Conservation (phyloP, 2,888 invertebrate species). For the Thereva nobilitata region DNA sequence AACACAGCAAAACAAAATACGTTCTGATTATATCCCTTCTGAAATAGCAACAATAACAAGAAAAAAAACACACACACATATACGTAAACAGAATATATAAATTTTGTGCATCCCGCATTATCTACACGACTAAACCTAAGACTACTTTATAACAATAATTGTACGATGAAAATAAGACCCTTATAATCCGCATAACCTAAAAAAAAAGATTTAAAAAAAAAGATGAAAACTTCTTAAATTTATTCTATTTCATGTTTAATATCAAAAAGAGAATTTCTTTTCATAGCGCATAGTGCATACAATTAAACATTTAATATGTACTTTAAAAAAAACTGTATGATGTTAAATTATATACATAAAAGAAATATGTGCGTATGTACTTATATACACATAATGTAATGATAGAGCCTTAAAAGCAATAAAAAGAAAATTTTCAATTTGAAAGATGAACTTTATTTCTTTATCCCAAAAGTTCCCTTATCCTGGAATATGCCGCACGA, state of each 20-base stretch:
- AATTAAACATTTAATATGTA: conserved; percentile 28
- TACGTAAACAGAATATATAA: no score
- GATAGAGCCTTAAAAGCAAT: conserved; percentile 58
- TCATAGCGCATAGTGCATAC: conserved; percentile 17
- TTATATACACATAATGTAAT: conserved; percentile 48
- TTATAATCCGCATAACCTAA: no score
- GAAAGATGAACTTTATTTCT: background rate
- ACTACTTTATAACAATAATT: no score
- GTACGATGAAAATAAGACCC: no score
- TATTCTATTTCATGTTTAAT: conserved; percentile 31
- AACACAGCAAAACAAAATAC: no score
- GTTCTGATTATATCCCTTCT: no score
- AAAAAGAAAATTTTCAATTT: conserved; percentile 45
- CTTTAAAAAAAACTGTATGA: conserved; percentile 19
- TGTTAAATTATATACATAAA: conserved; percentile 24
- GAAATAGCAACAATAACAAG: no score
- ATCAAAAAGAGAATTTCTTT: conserved; percentile 3
- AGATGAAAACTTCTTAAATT: conserved; percentile 17
- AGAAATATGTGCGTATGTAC: conserved; percentile 21
- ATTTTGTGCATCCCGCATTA: no score
- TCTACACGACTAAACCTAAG: no score
- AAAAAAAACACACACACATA: no score
- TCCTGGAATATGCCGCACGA: no score
- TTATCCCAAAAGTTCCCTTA: background rate
- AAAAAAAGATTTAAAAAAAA: no score